Base-by-base conservation (phyloP, 2,888 invertebrate genomes). In the Boloria euphrosyne region DNA sequence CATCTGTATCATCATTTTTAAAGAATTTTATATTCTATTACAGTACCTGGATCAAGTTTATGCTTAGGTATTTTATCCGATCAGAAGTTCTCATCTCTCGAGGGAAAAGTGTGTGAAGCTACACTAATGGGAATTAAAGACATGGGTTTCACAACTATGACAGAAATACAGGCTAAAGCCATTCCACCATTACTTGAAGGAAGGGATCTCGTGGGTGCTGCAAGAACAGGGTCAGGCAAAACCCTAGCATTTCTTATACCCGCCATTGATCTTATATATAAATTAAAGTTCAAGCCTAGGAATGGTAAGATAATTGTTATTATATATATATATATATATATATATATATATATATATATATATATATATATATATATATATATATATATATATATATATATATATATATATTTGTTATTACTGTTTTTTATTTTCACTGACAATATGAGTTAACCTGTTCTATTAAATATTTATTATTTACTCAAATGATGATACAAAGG, bases 161-260 rank as follows among this genome's bases (percentile, higher is more conserved):
- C 99, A 3, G 97, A 98, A 89, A 99, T 99, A 77, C 99, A 97
- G 85, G 95, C 97, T 0, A 96, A 96, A 81, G 93, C 97, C 0
- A 97, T 99, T 80, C 98, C 98, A 0, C 95, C 96, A 16, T 88
- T 99, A 47, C 86, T 99, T 13, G 97, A 98, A 87, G 99, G 98
- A 0, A 93, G 97, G 72, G 99, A 99, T 93, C 89, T 99, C 59
- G 96, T 99, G 47, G 99, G 98, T 52, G 95, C 98, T 46, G 99
- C 99, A 0, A 96, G 97, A 87, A 99, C 99, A 16, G 99, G 99
- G 0, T 98, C 98, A 13, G 98, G 98, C 73, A 99, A 99, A 89
- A 99, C 99, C 0, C 84, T 99, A 64, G 98, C 99, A 0, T 99
- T 99, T 81, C 94, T 99, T 0, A 95, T 99, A 76, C 99, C 99